Conservation (phyloP, 2,797 vertebrate species). For the Prunella strophiata region DNA sequence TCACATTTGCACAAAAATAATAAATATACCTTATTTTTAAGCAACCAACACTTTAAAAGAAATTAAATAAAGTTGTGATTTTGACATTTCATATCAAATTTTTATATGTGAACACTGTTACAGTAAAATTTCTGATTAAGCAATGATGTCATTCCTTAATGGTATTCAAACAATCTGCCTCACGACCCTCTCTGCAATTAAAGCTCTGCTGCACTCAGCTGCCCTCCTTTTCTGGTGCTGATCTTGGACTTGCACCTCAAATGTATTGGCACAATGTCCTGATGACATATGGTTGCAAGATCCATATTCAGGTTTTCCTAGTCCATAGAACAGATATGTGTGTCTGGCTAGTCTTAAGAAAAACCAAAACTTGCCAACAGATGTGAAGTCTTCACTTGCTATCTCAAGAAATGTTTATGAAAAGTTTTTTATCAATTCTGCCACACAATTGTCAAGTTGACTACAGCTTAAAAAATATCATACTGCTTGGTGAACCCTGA, state of each 20-base stretch:
- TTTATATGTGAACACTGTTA: not conserved
- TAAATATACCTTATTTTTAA: not conserved
- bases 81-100: not conserved
- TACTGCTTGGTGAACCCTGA: not conserved
- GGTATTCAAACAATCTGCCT: not conserved
- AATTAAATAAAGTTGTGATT: not conserved
- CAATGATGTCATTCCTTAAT: not conserved
- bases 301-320: not conserved
- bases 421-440: not conserved
- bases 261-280: not conserved
- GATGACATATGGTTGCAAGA: not conserved
- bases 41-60: not conserved
- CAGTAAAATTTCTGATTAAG: not conserved
- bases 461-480: not conserved
- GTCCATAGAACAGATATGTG: not conserved
- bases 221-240: not conserved
- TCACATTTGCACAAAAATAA: not conserved
- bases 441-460: not conserved
- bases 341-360: not conserved
- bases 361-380: not conserved
- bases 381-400: not conserved
- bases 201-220: not conserved
- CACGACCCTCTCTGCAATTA: not conserved
- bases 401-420: not conserved
- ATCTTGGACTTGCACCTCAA: not conserved